These are phyloP conservation scores for Drosophila busckii DNA, from an alignment of 1,140 invertebrate species.

Conservation along the genomic window DNA sequence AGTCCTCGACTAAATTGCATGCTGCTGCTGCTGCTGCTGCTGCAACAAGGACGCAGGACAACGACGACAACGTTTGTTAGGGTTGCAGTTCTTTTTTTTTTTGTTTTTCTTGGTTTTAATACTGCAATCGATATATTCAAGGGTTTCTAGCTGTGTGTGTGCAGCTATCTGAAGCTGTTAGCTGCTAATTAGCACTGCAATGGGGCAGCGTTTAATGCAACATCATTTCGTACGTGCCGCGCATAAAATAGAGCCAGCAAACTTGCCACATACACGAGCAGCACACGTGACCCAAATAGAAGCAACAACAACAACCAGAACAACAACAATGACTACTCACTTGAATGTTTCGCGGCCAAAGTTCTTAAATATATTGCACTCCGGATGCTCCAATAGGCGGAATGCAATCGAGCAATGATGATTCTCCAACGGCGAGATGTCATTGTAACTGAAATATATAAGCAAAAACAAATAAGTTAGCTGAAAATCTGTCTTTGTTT, in stretches of 20 bases:
- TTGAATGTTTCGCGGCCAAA: constrained; percentile 83
- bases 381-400: constrained; percentile 86
- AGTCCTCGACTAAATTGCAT: too few relatives aligned
- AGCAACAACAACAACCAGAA: not conserved
- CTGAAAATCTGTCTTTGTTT: not conserved
- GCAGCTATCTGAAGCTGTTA: constrained; percentile 19
- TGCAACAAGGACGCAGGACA: too few relatives aligned
- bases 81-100: not conserved
- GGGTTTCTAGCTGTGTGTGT: constrained; percentile 19
- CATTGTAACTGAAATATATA: constrained; percentile 83
- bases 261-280: constrained; percentile 73
- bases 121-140: constrained; percentile 54
- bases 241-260: constrained; percentile 61
- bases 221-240: constrained; percentile 68
- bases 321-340: constrained; percentile 63
- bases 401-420: constrained; percentile 94
- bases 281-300: constrained; percentile 2
- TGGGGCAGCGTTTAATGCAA: constrained; percentile 68
- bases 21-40: too few relatives aligned
- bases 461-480: not conserved
- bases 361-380: constrained; percentile 89
- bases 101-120: constrained; percentile 13
- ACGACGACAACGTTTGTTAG: too few relatives aligned
- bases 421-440: constrained; percentile 93
- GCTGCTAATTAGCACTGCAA: constrained; percentile 69